These are phyloP conservation scores for Alloscopus bannaensis DNA, from an alignment of 2,888 invertebrate genomes.

Conservation along the genomic window DNA sequence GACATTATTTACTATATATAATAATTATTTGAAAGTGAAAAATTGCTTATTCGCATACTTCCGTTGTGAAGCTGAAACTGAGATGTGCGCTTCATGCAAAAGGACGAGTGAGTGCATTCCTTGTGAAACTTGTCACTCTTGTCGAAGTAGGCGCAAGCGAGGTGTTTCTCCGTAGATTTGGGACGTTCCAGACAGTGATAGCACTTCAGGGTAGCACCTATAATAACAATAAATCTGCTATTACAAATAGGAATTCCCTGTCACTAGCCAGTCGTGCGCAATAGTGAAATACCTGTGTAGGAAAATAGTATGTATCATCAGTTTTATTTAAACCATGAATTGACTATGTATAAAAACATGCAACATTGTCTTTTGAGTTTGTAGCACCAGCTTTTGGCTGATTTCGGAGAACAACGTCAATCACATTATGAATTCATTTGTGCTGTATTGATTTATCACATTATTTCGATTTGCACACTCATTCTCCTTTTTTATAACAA, in stretches of 20 bases:
- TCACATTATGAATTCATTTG: too few species aligned
- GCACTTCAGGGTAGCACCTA: slow-evolving; percentile 79
- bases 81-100: slow-evolving; percentile 87
- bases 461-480: too few species aligned
- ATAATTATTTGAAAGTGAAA: neutral
- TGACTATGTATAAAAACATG: too few species aligned
- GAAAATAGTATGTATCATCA: slow-evolving; percentile 67
- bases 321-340: too few species aligned
- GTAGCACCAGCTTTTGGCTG: too few species aligned
- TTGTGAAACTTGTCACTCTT: slow-evolving; percentile 81
- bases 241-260: too few species aligned
- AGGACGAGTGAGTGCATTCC: slow-evolving; percentile 87
- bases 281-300: too few species aligned
- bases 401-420: too few species aligned
- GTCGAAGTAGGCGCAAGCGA: slow-evolving; percentile 86
- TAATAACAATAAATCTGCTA: slow-evolving; percentile 13
- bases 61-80: slow-evolving; percentile 82
- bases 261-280: too few species aligned
- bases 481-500: too few species aligned
- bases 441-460: too few species aligned
- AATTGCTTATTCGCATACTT: slow-evolving; percentile 77
- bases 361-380: too few species aligned
- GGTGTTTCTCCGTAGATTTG: slow-evolving; percentile 80
- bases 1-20: slow-evolving; percentile 7
- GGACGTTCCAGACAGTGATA: slow-evolving; percentile 83